These are phyloP conservation scores for Metaphire vulgaris DNA, from an alignment of 1,140 invertebrate species.

Conservation along the genomic window DNA sequence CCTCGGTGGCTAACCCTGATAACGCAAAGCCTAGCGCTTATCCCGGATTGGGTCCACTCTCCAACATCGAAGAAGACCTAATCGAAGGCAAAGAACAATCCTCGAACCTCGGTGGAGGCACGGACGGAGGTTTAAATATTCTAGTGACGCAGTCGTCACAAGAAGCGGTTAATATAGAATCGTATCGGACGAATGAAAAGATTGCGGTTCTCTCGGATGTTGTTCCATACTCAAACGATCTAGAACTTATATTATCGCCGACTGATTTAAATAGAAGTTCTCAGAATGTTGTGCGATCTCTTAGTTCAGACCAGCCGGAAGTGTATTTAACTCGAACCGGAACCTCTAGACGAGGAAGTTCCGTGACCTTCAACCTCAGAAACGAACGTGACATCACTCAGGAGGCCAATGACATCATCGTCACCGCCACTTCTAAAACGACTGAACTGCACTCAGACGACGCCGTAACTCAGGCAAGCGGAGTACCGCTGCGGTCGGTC, in stretches of 20 bases:
- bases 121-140: too few relatives aligned
- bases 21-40: too few relatives aligned
- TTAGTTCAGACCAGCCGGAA: background rate
- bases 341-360: background rate
- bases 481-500: too few relatives aligned
- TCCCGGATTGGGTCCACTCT: background rate
- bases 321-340: too few relatives aligned
- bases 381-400: background rate
- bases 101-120: background rate
- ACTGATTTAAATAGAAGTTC: background rate
- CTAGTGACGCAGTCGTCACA: background rate
- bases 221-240: background rate
- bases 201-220: background rate
- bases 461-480: too few relatives aligned
- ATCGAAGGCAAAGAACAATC: background rate
- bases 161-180: background rate
- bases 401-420: too few relatives aligned
- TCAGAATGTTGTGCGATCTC: background rate
- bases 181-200: too few relatives aligned
- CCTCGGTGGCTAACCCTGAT: too few relatives aligned
- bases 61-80: background rate
- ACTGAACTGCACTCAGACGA: too few relatives aligned
- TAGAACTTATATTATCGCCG: background rate
- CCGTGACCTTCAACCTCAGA: background rate
- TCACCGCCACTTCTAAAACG: background rate